These are phyloP conservation scores for Spatula clypeata DNA, from an alignment of 2,797 vertebrate genomes.

Conservation along the genomic window DNA sequence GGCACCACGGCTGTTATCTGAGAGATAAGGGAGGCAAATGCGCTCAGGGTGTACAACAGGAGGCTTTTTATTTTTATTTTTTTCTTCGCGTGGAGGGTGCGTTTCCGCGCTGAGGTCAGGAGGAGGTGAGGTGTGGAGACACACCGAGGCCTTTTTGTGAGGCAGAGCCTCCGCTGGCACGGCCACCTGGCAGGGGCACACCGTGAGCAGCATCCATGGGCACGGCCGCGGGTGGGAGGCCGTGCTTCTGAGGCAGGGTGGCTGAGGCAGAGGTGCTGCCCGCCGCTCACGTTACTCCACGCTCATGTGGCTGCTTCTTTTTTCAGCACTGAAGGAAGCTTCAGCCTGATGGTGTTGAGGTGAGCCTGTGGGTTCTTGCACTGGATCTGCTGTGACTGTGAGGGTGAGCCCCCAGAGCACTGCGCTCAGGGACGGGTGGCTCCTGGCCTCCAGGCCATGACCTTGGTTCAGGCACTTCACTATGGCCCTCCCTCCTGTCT, in stretches of 20 bases:
- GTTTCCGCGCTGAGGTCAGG: accelerated
- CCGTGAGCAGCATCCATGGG: too few species aligned
- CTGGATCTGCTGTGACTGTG: accelerated
- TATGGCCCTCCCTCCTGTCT: background rate
- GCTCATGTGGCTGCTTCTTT: accelerated
- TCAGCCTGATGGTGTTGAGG: background rate
- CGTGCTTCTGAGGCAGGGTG: too few species aligned
- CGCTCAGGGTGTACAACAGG: accelerated
- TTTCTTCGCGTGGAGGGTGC: background rate
- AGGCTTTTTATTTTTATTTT: accelerated
- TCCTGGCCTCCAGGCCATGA: accelerated
- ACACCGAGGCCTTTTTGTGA: too few species aligned
- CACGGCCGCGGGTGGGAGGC: too few species aligned
- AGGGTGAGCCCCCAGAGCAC: accelerated
- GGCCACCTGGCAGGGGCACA: too few species aligned
- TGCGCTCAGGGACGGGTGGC: accelerated
- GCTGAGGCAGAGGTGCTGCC: background rate
- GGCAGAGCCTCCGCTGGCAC: too few species aligned
- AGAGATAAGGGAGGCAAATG: background rate
- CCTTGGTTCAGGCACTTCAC: accelerated
- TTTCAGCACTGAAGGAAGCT: background rate
- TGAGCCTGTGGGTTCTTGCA: accelerated
- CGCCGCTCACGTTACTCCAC: accelerated
- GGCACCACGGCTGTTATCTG: accelerated
- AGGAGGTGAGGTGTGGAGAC: background rate